Evolutionary conservation across 92 coral and sea anemone genomes (phyloP).

Genomic region (Actinostola sp.): DNA sequence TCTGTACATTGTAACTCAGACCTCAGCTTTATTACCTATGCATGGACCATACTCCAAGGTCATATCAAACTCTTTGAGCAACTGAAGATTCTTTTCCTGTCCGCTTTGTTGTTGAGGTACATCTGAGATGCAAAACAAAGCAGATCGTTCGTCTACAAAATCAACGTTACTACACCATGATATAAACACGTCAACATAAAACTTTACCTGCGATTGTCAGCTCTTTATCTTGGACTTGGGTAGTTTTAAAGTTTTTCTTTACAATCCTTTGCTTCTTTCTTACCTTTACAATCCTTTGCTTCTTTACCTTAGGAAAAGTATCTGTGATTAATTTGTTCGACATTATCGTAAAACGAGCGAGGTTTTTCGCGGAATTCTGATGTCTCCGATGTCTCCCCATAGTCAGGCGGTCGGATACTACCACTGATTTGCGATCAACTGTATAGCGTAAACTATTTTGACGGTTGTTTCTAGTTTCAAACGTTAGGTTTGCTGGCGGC

Average conservation of each 20-base stretch:
- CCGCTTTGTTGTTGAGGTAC: constrained; percentile 26
- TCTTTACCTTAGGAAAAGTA: constrained; percentile 81
- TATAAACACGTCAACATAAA: constrained; percentile 14
- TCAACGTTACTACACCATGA: too few relatives aligned
- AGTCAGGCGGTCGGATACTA: too few relatives aligned
- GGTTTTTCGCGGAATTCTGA: constrained; percentile 10
- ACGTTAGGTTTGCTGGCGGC: too few relatives aligned
- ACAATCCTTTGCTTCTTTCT: too few relatives aligned
- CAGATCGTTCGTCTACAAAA: background rate
- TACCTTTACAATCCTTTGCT: constrained; percentile 65
- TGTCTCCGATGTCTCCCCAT: background rate
- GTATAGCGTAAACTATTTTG: too few relatives aligned
- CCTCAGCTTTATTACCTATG: constrained; percentile 90
- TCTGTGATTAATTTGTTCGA: constrained; percentile 89
- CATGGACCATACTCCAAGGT: constrained; percentile 92
- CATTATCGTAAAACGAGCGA: constrained; percentile 39
- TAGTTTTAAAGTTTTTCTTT: constrained; percentile 33
- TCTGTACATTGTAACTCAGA: too few relatives aligned
- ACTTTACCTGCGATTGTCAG: background rate
- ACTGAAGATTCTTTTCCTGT: constrained; percentile 49
- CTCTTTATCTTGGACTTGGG: constrained; percentile 9
- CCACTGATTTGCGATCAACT: too few relatives aligned
- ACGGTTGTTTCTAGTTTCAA: too few relatives aligned
- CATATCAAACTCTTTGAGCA: constrained; percentile 86
- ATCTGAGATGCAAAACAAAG: background rate